These are phyloP conservation scores for Euphydryas editha DNA, from an alignment of 2,888 invertebrate species.

Conservation along the genomic window DNA sequence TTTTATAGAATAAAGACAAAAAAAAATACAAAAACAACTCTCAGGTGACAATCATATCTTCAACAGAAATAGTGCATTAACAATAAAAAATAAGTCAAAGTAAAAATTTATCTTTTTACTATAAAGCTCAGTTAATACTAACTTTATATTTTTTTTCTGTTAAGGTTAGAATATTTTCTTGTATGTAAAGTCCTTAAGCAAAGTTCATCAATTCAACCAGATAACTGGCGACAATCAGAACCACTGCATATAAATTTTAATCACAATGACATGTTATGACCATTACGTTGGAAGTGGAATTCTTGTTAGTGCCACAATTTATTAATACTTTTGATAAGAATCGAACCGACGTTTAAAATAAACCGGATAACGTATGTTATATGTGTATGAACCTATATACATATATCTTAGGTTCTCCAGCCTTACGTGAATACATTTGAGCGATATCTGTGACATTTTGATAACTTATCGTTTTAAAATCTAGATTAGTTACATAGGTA, in stretches of 20 bases:
- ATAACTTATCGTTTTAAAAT: no score
- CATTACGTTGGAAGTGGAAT: slow-evolving; percentile 21
- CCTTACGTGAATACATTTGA: no score
- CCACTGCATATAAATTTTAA: slow-evolving; percentile 28
- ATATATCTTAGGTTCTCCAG: background rate
- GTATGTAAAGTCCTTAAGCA: slow-evolving; percentile 13
- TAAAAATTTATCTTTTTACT: background rate
- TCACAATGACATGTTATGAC: slow-evolving; percentile 32
- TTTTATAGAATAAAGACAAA: no score
- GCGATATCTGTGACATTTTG: background rate
- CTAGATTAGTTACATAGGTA: no score
- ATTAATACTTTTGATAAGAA: slow-evolving; percentile 28
- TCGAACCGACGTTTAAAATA: slow-evolving; percentile 16
- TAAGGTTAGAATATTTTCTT: background rate
- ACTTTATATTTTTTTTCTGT: no score
- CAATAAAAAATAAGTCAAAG: background rate
- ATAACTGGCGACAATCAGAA: slow-evolving; percentile 26
- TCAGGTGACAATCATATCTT: background rate
- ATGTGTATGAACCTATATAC: background rate
- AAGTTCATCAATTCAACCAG: slow-evolving; percentile 24
- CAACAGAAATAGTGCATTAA: background rate
- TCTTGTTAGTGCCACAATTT: slow-evolving; percentile 29
- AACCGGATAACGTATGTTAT: background rate
- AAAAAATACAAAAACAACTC: background rate
- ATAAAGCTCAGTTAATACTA: no score